These are phyloP conservation scores for Choloepus didactylus DNA, from an alignment of 2,797 vertebrate species.

Conservation along the genomic window DNA sequence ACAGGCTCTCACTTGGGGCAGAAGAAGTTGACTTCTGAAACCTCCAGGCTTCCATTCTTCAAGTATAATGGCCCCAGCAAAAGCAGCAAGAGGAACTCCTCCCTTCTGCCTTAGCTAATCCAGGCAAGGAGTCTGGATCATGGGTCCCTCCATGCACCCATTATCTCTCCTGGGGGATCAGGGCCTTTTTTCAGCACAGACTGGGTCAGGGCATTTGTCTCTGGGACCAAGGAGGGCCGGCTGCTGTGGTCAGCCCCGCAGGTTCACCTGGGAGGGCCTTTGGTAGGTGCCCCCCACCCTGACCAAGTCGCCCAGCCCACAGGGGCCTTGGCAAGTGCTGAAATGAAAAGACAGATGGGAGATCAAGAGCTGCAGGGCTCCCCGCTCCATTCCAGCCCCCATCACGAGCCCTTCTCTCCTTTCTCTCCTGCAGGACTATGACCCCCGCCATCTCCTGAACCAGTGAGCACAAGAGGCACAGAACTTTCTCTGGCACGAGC, in stretches of 20 bases:
- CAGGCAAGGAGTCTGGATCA: constrained; percentile 1
- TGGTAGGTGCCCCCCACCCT: background rate
- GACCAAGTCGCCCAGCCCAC: no score
- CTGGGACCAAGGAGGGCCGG: background rate
- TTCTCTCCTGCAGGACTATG: background rate
- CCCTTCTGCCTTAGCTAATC: background rate
- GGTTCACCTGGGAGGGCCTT: background rate
- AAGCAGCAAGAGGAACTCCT: background rate
- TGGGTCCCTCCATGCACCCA: background rate
- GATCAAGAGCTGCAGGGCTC: background rate
- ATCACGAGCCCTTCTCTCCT: background rate
- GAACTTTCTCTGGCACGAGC: background rate
- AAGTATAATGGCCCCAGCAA: background rate
- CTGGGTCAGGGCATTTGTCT: background rate
- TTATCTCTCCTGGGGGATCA: background rate
- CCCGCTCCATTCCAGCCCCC: no score
- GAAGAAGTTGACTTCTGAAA: background rate
- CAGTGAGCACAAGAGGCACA: background rate
- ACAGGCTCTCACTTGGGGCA: background rate
- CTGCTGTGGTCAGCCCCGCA: background rate
- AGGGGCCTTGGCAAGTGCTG: background rate
- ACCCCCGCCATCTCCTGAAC: background rate
- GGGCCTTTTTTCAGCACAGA: background rate
- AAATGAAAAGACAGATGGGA: background rate
- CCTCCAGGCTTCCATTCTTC: background rate